phyloP scores from a whole-genome alignment of 2,113 vertebrate species.

The Aegithalos caudatus region DNA sequence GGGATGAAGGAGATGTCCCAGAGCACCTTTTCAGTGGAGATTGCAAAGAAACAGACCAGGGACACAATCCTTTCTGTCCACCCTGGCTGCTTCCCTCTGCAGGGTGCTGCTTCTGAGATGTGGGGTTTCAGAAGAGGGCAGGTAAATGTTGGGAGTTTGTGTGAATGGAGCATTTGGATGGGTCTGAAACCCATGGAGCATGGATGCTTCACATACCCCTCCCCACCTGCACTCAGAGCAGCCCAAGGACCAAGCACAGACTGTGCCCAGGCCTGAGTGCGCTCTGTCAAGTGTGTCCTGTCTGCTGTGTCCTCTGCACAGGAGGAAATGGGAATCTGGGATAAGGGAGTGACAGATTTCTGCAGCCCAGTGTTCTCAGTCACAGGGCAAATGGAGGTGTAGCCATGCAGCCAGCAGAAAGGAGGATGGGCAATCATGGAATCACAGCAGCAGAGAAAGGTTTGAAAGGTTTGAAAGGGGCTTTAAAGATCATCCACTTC shows the following conservation, averaged over 20 bases:
- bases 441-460: background rate
- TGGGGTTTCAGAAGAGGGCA: background rate
- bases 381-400: background rate
- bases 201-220: background rate
- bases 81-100: background rate
- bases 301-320: background rate
- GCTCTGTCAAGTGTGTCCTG: background rate
- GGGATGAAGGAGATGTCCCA: background rate
- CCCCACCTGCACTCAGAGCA: background rate
- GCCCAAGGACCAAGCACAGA: fast-evolving
- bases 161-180: background rate
- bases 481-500: background rate
- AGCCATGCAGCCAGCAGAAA: background rate
- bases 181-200: background rate
- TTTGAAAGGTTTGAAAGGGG: background rate
- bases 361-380: background rate
- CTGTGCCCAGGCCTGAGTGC: background rate
- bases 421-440: background rate
- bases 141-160: background rate
- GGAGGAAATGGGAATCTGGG: background rate
- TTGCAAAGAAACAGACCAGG: background rate
- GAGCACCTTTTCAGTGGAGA: background rate
- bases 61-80: background rate
- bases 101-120: background rate
- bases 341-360: background rate